Evolutionary conservation across 2,888 invertebrate genomes (phyloP), one percentile per base, ranked within the genome.

Genomic region (Molanna angustata): DNA sequence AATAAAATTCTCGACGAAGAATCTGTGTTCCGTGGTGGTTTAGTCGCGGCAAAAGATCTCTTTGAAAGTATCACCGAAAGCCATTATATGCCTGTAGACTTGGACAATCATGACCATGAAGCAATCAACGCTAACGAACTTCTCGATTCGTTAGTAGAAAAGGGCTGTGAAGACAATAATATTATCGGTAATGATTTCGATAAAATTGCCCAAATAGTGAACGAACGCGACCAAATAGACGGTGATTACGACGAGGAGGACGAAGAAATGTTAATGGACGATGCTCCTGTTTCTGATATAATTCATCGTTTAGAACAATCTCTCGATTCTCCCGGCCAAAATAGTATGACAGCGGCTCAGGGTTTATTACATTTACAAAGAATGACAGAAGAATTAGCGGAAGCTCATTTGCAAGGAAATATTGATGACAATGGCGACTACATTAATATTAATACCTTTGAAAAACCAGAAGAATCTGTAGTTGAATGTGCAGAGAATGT

Each of bases 231-330:
- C 17, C 47, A 53, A 14, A 17, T 53, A 9, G 63, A 69, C 2
- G 70, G 69, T 7, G 77, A 77, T 51, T 79, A 78, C 61, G 70
- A 65, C 3, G 76, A 74, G 43, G 76, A 74, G 41, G 76, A 76
- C 46, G 77, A 76, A 9, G 75, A 76, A 45, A 71, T 76, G 59
- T 62, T 79, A 49, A 64, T 78, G 54, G 67, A 68, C 43, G 69
- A 67, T 6, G 77, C 77, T 53, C 78, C 78, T 1, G 77, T 78
- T 4, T 71, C 74, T 2, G 85, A 85, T 62, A 83, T 85, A 55
- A 77, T 85, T 52, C 80, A 80, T 50, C 71, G 84, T 35, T 71
- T 86, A 31, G 80, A 83, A 61, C 82, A 82, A 61, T 80, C 84
- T 21, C 71, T 86, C 22, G 65, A 66, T 16, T 67, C 68, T 27